Evolutionary conservation across 1,140 invertebrate species (phyloP).

Genomic region (Neodiprion lecontei): DNA sequence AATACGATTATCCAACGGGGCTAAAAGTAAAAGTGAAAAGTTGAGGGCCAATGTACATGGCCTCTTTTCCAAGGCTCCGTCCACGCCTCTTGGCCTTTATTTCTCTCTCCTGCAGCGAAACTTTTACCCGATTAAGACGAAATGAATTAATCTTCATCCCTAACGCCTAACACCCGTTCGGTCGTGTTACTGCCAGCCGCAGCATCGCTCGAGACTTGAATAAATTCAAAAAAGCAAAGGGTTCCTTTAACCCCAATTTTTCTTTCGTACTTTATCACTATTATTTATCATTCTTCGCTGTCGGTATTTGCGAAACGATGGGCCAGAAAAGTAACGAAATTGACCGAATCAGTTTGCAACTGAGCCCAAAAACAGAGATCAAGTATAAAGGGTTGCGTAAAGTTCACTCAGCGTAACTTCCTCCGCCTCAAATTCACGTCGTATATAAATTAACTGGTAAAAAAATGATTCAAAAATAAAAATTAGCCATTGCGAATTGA

Average conservation of each 20-base stretch:
- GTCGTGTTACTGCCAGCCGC: not conserved
- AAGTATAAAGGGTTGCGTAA: too few species aligned
- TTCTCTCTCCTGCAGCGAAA: conserved; percentile 33
- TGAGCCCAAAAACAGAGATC: too few species aligned
- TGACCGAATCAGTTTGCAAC: too few species aligned
- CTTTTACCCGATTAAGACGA: conserved; percentile 64
- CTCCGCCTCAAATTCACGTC: too few species aligned
- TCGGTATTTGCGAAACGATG: conserved; percentile 5
- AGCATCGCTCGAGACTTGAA: not conserved
- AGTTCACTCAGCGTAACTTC: too few species aligned
- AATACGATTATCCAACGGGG: conserved; percentile 55
- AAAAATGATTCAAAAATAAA: too few species aligned
- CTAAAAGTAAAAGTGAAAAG: conserved; percentile 50
- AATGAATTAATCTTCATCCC: conserved; percentile 64
- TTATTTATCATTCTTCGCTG: not conserved
- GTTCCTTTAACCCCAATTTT: conserved; percentile 1
- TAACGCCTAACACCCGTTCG: conserved; percentile 12
- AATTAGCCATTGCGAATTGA: too few species aligned
- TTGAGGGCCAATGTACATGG: conserved; percentile 27
- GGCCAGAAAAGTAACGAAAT: too few species aligned
- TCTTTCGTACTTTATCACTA: not conserved
- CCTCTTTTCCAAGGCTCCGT: conserved; percentile 31
- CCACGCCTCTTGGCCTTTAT: conserved; percentile 43
- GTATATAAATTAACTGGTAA: too few species aligned
- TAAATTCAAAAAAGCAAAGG: conserved; percentile 2